Evolutionary conservation across 2,113 vertebrate genomes (phyloP), one percentile per base, ranked within the genome.

Genomic region (Pyxicephalus adspersus): DNA sequence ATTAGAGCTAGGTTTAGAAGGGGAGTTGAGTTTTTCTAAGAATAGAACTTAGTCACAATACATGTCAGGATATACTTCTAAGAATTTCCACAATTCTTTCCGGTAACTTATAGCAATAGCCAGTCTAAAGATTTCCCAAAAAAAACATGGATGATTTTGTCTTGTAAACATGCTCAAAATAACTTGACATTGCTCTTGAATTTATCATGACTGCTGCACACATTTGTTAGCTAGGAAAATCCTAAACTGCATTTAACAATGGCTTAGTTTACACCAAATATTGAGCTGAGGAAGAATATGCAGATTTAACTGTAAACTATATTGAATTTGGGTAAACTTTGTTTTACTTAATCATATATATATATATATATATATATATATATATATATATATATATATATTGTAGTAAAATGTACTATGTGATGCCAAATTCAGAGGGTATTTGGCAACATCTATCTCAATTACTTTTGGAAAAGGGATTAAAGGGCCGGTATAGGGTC

Each of bases 151-250:
- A 31, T 64, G 64, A 76, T 51, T 64, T 76, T 64, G 6, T 64
- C 57, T 60, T 52, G 38, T 55, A 45, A 61, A 61, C 31, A 75
- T 61, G 18, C 74, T 52, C 58, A 76, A 76, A 76, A 76, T 76
- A 76, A 76, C 74, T 64, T 76, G 74, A 26, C 58, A 64, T 29
- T 64, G 74, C 60, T 64, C 31, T 45, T 50, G 34, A 76, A 34
- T 63, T 64, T 76, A 51, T 76, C 73, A 63, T 76, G 58, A 76
- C 74, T 31, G 51, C 74, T 76, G 60, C 29, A 38, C 16, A 61
- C 55, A 23, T 34, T 76, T 76, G 58, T 64, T 64, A 76, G 25
- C 55, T 60, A 51, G 34, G 38, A 76, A 76, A 64, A 19, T 51
- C 31, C 74, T n/a, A 76, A 76, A 28, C 28, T 64, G 25, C 22